Evolutionary conservation across 2,888 invertebrate species (phyloP), one percentile per base, ranked within the genome.

Genomic region (Theodoxus fluviatilis): DNA sequence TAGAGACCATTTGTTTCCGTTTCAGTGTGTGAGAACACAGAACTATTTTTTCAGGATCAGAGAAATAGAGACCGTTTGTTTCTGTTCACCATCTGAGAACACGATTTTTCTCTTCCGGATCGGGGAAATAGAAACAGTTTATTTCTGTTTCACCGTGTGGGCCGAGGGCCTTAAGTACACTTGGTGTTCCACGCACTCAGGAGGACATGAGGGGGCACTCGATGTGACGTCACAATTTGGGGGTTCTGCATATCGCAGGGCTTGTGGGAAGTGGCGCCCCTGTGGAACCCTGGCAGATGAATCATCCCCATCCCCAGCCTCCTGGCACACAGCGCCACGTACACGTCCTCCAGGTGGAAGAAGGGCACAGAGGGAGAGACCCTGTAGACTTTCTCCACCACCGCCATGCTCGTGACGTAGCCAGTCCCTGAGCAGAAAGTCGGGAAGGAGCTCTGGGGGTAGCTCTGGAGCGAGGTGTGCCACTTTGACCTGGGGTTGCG

Each of bases 301-400:
- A 65, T 28, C 18, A 81, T 35, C 15, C 33, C 72, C 49, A 71
- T 76, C 0, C 79, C 76, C 7, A 81, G 72, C 73, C 70, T 72
- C 33, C 69, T 68, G 6, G 78, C 70, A 57, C 82, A 82, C 38
- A 81, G 64, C 1, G 80, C 73, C 0, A 81, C 73, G 61, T 80
- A 83, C 18, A 82, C 79, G 65, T 83, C 83, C 67, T 83, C 83
- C 55, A 82, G 68, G 69, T 80, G 77, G 59, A 82, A 81, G 71
- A 81, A 81, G 0, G 83, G 83, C 1, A 81, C 74, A 65, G 74
- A 68, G 2, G 73, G 74, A 3, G 82, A 82, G 2, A 79, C 67
- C 6, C 74, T 70, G 25, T 75, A 73, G 6, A 83, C 70, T 52
- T 76, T 74, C 15, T 66, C 59, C 0, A 75, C 80, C 3, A 80